phyloP scores from a whole-genome alignment of 2,888 invertebrate species.

The Colostygia pectinataria region DNA sequence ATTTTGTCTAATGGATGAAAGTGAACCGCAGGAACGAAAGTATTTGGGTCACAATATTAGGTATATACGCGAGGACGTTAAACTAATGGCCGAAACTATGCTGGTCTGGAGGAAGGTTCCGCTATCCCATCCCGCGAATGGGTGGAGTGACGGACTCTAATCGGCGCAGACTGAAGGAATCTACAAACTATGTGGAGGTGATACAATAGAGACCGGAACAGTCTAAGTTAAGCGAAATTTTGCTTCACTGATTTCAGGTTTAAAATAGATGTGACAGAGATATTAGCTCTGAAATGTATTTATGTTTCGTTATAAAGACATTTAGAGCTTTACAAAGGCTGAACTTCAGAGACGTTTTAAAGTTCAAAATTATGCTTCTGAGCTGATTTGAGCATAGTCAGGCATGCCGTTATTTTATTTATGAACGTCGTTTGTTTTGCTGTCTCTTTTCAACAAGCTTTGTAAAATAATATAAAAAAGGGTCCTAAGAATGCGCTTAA shows the following conservation, averaged over 20 bases:
- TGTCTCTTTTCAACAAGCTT: too few relatives aligned
- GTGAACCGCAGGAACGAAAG: conserved; percentile 34
- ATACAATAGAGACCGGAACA: neutral
- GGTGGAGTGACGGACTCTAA: conserved; percentile 10
- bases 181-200: neutral
- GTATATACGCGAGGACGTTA: conserved; percentile 32
- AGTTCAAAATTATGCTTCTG: too few relatives aligned
- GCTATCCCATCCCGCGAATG: conserved; percentile 8
- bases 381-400: too few relatives aligned
- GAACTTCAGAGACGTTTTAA: too few relatives aligned
- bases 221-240: neutral
- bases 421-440: too few relatives aligned
- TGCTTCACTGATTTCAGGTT: neutral
- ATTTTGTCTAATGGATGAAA: conserved; percentile 36
- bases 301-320: too few relatives aligned
- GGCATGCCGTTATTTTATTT: too few relatives aligned
- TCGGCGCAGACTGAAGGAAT: neutral
- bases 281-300: too few relatives aligned
- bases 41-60: conserved; percentile 35
- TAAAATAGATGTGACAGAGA: too few relatives aligned
- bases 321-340: too few relatives aligned
- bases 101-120: conserved; percentile 27
- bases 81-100: conserved; percentile 37
- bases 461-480: too few relatives aligned
- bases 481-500: too few relatives aligned